phyloP scores from a whole-genome alignment of 2,113 vertebrate genomes.

The Pelusios castaneus region DNA sequence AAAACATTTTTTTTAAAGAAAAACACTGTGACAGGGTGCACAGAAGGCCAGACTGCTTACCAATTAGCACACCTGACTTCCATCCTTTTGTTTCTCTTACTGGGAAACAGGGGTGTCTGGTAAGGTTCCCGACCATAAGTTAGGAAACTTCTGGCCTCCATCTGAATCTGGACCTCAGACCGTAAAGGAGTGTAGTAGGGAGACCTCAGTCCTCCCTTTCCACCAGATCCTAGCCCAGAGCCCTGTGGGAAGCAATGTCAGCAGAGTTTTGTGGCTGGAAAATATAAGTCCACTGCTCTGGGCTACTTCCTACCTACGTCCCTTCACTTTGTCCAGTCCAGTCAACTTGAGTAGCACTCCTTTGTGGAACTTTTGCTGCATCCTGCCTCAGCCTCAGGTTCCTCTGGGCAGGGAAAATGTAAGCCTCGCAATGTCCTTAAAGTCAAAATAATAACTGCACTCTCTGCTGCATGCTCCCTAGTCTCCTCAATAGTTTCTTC shows the following conservation, averaged over 20 bases:
- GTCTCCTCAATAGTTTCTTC: neutral
- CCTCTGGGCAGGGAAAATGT: neutral
- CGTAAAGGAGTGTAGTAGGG: neutral
- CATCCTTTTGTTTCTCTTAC: neutral
- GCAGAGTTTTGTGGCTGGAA: neutral
- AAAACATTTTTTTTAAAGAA: neutral
- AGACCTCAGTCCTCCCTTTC: neutral
- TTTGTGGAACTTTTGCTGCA: neutral
- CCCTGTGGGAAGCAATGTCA: neutral
- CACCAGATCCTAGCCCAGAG: neutral
- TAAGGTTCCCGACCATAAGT: neutral
- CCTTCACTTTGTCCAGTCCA: neutral
- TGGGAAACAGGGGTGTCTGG: neutral
- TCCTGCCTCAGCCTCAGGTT: neutral
- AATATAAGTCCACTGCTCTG: neutral
- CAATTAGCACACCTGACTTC: neutral
- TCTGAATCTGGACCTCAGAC: neutral
- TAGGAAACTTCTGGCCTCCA: neutral
- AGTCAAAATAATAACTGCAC: neutral
- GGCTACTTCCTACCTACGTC: too few species aligned
- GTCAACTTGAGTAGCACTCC: neutral
- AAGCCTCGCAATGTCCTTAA: neutral
- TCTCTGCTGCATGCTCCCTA: neutral
- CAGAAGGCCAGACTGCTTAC: neutral
- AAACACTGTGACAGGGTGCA: neutral